Percentiles rank a stretch among this genome's conserved stretches.
Conservation (phyloP, 2,888 invertebrate genomes). For the Lissocephala sabroskyi region DNA sequence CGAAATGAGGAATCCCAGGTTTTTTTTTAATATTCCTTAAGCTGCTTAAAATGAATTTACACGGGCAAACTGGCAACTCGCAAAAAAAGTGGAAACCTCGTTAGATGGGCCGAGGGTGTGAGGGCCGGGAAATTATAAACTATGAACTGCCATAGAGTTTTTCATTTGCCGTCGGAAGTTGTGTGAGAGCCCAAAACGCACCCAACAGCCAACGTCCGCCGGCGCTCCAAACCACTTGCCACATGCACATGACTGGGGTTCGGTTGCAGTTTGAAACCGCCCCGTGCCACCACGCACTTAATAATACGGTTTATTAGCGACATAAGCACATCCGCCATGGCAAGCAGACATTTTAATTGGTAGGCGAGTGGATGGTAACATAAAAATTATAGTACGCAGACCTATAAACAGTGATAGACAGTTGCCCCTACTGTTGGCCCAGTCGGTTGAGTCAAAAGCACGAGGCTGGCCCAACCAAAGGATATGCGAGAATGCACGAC, state of each 20-base stretch:
- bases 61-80: constrained; percentile 7
- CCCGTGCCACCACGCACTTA: constrained; percentile 47
- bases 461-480: no score
- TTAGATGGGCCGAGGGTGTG: background rate
- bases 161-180: constrained; percentile 64
- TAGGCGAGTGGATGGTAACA: constrained; percentile 66
- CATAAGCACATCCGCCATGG: constrained; percentile 64
- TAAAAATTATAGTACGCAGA: constrained; percentile 54
- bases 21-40: constrained; percentile 39
- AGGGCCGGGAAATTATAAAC: constrained; percentile 7
- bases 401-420: constrained; percentile 36
- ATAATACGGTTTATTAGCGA: constrained; percentile 66
- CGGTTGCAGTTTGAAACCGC: background rate
- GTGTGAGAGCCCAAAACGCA: constrained; percentile 7
- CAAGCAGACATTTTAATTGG: constrained; percentile 65
- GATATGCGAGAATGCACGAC: no score
- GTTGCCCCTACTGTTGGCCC: constrained; percentile 4
- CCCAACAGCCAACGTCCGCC: constrained; percentile 23
- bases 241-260: background rate
- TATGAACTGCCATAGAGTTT: constrained; percentile 57
- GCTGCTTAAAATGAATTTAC: constrained; percentile 64
- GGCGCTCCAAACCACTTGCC: background rate
- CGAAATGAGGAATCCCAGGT: no score
- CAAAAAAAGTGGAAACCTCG: constrained; percentile 4
- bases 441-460: background rate